Evolutionary conservation across 2,113 vertebrate species (phyloP).

Genomic region (Oryzias melastigma): DNA sequence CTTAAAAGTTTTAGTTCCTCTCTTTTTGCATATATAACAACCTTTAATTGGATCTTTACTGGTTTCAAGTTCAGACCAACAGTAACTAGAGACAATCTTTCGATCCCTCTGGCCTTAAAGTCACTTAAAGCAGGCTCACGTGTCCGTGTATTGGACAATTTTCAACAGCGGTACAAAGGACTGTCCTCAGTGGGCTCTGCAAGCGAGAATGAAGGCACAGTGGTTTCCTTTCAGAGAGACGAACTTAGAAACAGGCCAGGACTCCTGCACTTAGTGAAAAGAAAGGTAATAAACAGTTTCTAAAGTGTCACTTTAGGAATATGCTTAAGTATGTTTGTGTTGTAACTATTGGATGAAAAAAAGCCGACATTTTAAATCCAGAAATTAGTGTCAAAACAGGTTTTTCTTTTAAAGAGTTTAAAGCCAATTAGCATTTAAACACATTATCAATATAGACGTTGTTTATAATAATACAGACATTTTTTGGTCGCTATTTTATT

Average conservation of each 20-base stretch:
- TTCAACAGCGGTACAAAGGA: conserved; percentile 27
- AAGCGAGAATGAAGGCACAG: conserved; percentile 29
- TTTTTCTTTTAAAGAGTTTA: too few species aligned
- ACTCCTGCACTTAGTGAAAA: conserved; percentile 18
- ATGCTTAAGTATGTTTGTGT: too few species aligned
- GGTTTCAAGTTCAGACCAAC: conserved; percentile 28
- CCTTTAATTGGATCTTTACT: conserved; percentile 8
- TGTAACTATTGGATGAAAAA: too few species aligned
- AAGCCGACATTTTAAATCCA: too few species aligned
- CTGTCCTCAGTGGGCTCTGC: conserved; percentile 7
- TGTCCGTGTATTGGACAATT: conserved; percentile 41
- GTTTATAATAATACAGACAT: conserved; percentile 13
- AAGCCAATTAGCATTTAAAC: too few species aligned
- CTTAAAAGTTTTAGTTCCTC: conserved; percentile 4
- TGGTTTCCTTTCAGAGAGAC: conserved; percentile 6
- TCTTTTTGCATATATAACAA: not conserved
- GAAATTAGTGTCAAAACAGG: too few species aligned
- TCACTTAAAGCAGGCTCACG: conserved; percentile 47
- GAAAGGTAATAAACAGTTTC: not conserved
- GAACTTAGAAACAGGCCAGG: conserved; percentile 5
- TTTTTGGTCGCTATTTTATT: conserved; percentile 35
- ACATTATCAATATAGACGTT: not conserved
- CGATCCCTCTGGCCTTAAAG: conserved; percentile 36
- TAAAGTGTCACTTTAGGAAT: too few species aligned
- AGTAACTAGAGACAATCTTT: conserved; percentile 49